A percentile compares a stretch with the other conserved stretches of the same genome.
Evolutionary conservation across 2,888 invertebrate genomes (phyloP).

Genomic region (Suillia variegata): DNA sequence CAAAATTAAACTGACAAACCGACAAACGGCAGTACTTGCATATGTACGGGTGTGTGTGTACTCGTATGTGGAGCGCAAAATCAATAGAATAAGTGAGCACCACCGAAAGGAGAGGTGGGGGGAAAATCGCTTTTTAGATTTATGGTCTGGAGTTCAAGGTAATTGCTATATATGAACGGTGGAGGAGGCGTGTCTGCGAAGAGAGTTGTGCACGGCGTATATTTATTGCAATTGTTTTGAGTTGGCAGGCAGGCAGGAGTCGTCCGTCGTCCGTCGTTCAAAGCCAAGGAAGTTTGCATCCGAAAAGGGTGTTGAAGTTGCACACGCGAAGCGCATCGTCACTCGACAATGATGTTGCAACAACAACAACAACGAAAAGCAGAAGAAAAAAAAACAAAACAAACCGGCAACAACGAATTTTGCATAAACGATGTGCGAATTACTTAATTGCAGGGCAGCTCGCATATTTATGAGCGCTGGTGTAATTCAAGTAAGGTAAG

Average conservation of each 20-base stretch:
- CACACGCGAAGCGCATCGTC: conserved; percentile 47
- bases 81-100: background rate
- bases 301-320: conserved; percentile 50
- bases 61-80: background rate
- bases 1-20: background rate
- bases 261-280: too few species aligned
- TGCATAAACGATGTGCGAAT: conserved; percentile 53
- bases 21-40: background rate
- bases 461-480: background rate
- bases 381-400: background rate
- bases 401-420: too few species aligned
- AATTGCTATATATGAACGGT: conserved; percentile 50
- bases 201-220: too few species aligned
- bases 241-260: too few species aligned
- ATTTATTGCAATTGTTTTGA: conserved; percentile 5
- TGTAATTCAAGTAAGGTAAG: too few species aligned
- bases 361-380: too few species aligned
- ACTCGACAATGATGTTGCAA: conserved; percentile 12
- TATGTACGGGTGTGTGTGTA: background rate
- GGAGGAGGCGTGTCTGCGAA: conserved; percentile 43
- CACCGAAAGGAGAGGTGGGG: too few species aligned
- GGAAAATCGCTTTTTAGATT: too few species aligned
- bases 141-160: conserved; percentile 43
- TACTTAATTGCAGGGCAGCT: conserved; percentile 43
- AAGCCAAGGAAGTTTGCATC: too few species aligned